Conservation (phyloP, 2,113 vertebrate genomes). For the Xiphophorus hellerii region DNA sequence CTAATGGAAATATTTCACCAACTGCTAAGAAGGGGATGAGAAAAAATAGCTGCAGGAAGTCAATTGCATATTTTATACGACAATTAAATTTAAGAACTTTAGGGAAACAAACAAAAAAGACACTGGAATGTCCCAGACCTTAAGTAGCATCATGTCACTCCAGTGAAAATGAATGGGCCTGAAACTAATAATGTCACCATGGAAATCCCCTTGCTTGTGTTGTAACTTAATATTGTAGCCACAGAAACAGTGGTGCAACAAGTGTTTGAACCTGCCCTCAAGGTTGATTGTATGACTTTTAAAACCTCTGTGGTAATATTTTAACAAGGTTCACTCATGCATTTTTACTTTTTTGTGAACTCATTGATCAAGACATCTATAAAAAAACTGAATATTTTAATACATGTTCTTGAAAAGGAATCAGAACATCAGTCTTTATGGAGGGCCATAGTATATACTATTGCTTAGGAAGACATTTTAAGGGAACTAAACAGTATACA, state of each 20-base stretch:
- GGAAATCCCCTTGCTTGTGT: constrained; percentile 49
- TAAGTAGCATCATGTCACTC: constrained; percentile 16
- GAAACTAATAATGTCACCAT: constrained; percentile 30
- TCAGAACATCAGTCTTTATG: too few species aligned
- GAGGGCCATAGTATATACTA: background rate
- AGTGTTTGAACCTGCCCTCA: background rate
- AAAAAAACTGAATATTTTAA: background rate
- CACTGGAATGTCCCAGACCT: constrained; percentile 42
- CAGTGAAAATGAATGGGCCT: constrained; percentile 30
- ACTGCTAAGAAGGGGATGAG: too few species aligned
- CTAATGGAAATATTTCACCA: too few species aligned
- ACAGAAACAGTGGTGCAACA: background rate
- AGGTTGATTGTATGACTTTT: background rate
- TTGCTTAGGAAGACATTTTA: too few species aligned
- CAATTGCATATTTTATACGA: background rate
- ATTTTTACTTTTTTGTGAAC: background rate
- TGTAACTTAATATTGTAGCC: constrained; percentile 31
- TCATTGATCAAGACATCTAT: background rate
- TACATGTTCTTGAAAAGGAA: background rate
- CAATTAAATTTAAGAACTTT: background rate
- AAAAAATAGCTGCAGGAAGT: background rate
- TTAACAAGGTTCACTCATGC: constrained; percentile 16
- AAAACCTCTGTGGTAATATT: background rate
- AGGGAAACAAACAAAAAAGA: constrained; percentile 10
- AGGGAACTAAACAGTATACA: too few species aligned